Conservation (phyloP, 2,888 invertebrate species). For the Acanthosepion esculentum region DNA sequence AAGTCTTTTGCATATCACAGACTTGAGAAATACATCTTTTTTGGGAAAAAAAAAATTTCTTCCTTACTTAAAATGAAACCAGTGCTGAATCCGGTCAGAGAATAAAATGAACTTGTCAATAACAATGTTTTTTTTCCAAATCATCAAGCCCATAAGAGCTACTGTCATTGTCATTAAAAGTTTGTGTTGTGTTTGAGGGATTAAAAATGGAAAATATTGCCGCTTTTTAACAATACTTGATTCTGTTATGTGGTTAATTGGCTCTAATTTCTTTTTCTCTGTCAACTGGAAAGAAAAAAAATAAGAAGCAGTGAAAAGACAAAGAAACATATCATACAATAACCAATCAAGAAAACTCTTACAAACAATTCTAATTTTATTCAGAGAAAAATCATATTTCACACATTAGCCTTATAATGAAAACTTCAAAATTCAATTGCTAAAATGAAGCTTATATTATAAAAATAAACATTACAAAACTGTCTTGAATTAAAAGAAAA, state of each 20-base stretch:
- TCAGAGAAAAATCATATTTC: too few species aligned
- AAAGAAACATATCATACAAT: neutral
- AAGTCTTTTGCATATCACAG: neutral
- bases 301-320: neutral
- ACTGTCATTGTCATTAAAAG: neutral
- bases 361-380: too few species aligned
- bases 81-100: neutral
- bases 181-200: neutral
- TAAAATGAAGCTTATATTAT: too few species aligned
- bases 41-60: neutral
- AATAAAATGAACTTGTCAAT: neutral
- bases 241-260: neutral
- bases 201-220: neutral
- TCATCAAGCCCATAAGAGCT: neutral
- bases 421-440: too few species aligned
- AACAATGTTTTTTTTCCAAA: neutral
- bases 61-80: neutral
- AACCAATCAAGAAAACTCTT: neutral
- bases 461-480: too few species aligned
- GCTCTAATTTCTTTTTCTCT: constrained; percentile 2
- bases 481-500: too few species aligned
- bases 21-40: neutral
- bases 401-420: too few species aligned
- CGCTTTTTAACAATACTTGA: neutral
- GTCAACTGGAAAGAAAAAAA: neutral